Evolutionary conservation across 2,888 invertebrate species (phyloP), one percentile per base, ranked within the genome.

Genomic region (Nipponacmea schrenckii): DNA sequence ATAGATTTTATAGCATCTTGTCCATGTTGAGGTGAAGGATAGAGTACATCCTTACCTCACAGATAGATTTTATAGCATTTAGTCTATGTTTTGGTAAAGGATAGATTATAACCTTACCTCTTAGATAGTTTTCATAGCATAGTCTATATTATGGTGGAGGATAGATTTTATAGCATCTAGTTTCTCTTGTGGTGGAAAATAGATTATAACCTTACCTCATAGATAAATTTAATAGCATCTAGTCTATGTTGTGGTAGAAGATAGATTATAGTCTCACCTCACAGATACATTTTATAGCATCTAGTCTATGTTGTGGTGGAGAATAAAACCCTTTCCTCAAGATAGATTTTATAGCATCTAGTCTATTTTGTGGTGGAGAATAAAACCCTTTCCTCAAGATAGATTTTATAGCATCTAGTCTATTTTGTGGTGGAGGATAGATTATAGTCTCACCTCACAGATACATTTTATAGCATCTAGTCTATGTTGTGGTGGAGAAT

Each of bases 401-500:
- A 78, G 95, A 95, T 76, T 94, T 92, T 44, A 97, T 86, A 0
- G 96, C 94, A 82, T 97, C 96, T 12, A 95, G 91, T 62, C 97
- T 91, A 86, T 96, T 95, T 62, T 93, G 92, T 0, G 95, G 93
- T 0, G 95, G 94, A 20, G 97, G 96, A 89, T 96, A 93, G 0
- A 97, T 91, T 4, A 97, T 31, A 31, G 39, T 39, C 72, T 72
- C 77, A 91, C 91, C 88, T 96, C 96, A 78, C 94, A 92, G 0
- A 95, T 92, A 78, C 95, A 95, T 76, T 94, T 92, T 44, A 97
- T 86, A 0, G 96, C 94, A 82, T 97, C 96, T 12, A 95, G 91
- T 62, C 97, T 91, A 86, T 96, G 95, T 62, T 93, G 92, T 0
- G 95, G 93, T 0, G 95, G 94, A 20, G 97, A 96, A 89, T 96